phyloP scores from a whole-genome alignment of 23 tunicate species.

The Pegea sp. region DNA sequence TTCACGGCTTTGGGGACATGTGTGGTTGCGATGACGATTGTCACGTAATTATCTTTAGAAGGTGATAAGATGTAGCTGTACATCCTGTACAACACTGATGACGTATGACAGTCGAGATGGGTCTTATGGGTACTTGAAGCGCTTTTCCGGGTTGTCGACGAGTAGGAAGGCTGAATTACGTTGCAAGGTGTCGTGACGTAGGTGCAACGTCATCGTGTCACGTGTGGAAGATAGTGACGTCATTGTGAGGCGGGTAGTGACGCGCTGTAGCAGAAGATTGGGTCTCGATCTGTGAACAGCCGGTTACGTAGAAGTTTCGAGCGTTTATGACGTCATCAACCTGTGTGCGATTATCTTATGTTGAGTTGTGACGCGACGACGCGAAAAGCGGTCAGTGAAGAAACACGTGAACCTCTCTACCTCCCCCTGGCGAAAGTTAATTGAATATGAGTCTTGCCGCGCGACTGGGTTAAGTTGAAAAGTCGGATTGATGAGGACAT shows the following conservation, averaged over 20 bases:
- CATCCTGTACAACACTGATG: too few relatives aligned
- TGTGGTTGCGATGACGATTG: background rate
- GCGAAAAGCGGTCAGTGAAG: background rate
- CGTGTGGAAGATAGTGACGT: too few relatives aligned
- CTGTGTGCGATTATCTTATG: conserved; percentile 78
- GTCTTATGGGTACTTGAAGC: too few relatives aligned
- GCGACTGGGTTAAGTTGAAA: too few relatives aligned
- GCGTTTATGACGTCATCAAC: conserved; percentile 7
- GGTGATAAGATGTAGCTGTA: too few relatives aligned
- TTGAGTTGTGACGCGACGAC: conserved; percentile 20
- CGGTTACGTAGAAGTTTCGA: conserved; percentile 8
- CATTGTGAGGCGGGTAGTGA: too few relatives aligned
- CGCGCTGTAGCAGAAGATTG: conserved; percentile 52
- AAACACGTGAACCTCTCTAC: conserved; percentile 50
- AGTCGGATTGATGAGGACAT: conserved; percentile 12
- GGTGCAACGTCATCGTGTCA: too few relatives aligned
- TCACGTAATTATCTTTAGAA: background rate
- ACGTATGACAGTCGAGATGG: too few relatives aligned
- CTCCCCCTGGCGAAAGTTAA: conserved; percentile 72
- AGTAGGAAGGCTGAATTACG: too few relatives aligned
- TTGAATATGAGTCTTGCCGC: conserved; percentile 12
- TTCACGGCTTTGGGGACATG: background rate
- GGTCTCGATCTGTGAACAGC: conserved; percentile 39
- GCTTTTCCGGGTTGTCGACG: too few relatives aligned
- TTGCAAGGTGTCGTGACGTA: too few relatives aligned